Evolutionary conservation across 2,113 vertebrate species (phyloP).

Genomic region (Phrynosoma blainvillii): DNA sequence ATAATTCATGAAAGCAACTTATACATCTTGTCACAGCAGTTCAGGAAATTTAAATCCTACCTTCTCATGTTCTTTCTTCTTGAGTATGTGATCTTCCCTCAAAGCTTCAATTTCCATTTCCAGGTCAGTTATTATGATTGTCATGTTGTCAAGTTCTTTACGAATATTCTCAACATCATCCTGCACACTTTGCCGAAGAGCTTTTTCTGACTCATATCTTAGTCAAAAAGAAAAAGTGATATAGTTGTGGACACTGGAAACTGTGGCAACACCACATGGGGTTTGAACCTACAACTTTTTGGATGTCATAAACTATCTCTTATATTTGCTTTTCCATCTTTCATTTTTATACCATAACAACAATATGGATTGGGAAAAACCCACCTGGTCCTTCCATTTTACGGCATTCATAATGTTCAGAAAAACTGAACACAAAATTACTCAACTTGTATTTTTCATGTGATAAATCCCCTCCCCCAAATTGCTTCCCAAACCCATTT

Average conservation of each 20-base stretch:
- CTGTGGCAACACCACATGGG: too few relatives aligned
- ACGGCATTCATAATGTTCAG: background rate
- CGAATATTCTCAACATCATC: slow-evolving; percentile 77
- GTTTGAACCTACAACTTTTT: background rate
- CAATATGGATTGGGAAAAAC: background rate
- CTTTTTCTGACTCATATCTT: slow-evolving; percentile 80
- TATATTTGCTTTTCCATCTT: background rate
- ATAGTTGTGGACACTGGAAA: background rate
- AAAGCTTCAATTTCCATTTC: slow-evolving; percentile 83
- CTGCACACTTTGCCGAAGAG: slow-evolving; percentile 77
- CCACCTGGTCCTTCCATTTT: too few relatives aligned
- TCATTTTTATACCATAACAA: background rate
- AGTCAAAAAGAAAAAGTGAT: slow-evolving; percentile 25
- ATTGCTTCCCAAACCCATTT: background rate
- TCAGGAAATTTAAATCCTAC: slow-evolving; percentile 62
- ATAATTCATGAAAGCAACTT: background rate
- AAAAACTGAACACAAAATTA: too few relatives aligned
- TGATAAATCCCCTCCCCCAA: background rate
- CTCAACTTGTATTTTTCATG: background rate
- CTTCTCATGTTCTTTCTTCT: slow-evolving; percentile 81
- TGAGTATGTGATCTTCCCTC: slow-evolving; percentile 81
- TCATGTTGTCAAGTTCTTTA: slow-evolving; percentile 78
- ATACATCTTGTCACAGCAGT: slow-evolving; percentile 29
- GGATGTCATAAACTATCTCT: background rate
- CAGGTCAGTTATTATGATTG: slow-evolving; percentile 79